These are phyloP conservation scores for Plotosus lineatus DNA, from an alignment of 2,113 vertebrate species.

Conservation along the genomic window DNA sequence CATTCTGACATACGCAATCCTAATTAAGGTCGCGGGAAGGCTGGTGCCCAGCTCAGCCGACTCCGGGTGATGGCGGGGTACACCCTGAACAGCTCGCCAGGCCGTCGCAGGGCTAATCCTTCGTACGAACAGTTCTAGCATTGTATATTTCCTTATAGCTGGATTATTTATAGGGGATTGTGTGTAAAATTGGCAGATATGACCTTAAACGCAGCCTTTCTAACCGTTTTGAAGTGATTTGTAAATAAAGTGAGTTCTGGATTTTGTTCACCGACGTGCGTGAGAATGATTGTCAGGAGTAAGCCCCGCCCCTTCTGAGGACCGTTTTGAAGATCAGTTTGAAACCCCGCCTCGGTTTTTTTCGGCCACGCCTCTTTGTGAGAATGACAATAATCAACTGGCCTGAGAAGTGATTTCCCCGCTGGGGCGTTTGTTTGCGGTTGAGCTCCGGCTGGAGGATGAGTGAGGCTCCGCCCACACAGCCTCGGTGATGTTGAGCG, in stretches of 20 bases:
- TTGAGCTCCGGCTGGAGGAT: background rate
- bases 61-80: too few relatives aligned
- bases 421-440: background rate
- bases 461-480: background rate
- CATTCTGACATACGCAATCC: too few relatives aligned
- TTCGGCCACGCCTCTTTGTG: background rate
- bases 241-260: background rate
- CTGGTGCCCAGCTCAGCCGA: too few relatives aligned
- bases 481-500: background rate
- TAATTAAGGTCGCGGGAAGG: too few relatives aligned
- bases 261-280: background rate
- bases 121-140: background rate
- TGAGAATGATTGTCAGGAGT: background rate
- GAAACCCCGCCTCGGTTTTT: background rate
- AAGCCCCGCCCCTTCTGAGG: background rate
- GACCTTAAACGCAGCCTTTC: background rate
- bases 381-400: background rate
- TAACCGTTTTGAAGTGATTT: background rate
- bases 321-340: background rate
- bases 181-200: too few relatives aligned
- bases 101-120: too few relatives aligned
- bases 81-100: too few relatives aligned
- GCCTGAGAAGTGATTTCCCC: background rate
- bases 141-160: background rate
- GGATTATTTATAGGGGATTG: too few relatives aligned